phyloP scores from a whole-genome alignment of 2,888 invertebrate genomes.

The Mycogona germanica region DNA sequence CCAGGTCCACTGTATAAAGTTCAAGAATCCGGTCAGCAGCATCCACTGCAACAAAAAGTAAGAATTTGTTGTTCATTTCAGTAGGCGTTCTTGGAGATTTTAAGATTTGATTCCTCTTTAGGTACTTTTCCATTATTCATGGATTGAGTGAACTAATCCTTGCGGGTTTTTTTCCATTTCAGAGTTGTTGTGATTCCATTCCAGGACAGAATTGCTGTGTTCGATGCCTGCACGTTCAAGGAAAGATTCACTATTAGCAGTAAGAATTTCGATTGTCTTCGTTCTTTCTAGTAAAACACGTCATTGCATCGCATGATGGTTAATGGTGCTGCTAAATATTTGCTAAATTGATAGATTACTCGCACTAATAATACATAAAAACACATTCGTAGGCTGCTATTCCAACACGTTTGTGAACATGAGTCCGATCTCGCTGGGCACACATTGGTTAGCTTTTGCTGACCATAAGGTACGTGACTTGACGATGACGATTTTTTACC shows the following conservation, averaged over 20 bases:
- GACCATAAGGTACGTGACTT: constrained; percentile 59
- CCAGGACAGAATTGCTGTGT: constrained; percentile 77
- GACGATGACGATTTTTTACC: too few relatives aligned
- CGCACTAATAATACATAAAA: neutral
- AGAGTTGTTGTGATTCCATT: constrained; percentile 77
- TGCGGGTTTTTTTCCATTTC: constrained; percentile 20
- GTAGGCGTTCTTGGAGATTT: neutral
- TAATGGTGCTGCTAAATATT: neutral
- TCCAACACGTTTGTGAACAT: constrained; percentile 64
- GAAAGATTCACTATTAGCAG: constrained; percentile 77
- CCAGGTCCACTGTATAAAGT: constrained; percentile 79
- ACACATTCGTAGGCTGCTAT: constrained; percentile 42
- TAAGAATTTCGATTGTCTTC: constrained; percentile 22
- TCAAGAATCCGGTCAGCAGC: constrained; percentile 78
- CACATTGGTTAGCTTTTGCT: constrained; percentile 51
- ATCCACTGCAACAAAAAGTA: constrained; percentile 68
- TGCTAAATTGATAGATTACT: too few relatives aligned
- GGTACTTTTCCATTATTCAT: neutral
- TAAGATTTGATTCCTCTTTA: neutral
- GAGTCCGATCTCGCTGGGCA: constrained; percentile 70
- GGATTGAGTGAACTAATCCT: neutral
- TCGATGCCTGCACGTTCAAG: constrained; percentile 77
- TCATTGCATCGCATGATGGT: neutral
- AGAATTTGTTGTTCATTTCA: constrained; percentile 6
- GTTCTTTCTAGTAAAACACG: neutral